Percentiles rank a stretch among this genome's conserved stretches.
Evolutionary conservation across 2,113 vertebrate genomes (phyloP).

Genomic region (Corvus cornix): DNA sequence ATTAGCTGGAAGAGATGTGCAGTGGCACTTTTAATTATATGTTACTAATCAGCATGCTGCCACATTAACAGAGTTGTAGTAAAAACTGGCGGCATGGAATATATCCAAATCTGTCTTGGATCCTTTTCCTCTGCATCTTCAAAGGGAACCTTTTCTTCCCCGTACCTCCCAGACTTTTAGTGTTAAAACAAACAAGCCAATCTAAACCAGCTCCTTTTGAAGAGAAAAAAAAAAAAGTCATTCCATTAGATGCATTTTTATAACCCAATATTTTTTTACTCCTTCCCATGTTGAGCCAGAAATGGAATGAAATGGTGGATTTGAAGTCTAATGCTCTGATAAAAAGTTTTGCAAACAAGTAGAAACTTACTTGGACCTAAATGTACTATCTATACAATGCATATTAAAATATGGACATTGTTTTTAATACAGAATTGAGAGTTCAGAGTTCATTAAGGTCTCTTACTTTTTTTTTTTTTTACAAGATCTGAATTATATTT

Average conservation of each 20-base stretch:
- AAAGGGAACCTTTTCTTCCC: constrained; percentile 37
- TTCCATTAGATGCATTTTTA: background rate
- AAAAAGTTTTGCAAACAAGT: background rate
- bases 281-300: background rate
- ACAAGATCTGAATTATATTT: background rate
- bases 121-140: constrained; percentile 21
- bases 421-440: background rate
- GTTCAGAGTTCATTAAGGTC: background rate
- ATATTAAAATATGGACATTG: background rate
- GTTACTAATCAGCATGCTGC: constrained; percentile 67
- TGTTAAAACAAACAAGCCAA: constrained; percentile 30
- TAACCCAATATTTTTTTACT: background rate
- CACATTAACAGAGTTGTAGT: constrained; percentile 52
- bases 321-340: background rate
- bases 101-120: constrained; percentile 56
- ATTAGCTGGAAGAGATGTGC: constrained; percentile 60
- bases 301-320: background rate
- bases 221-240: background rate
- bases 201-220: background rate
- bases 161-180: background rate
- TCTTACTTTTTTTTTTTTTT: background rate
- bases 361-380: background rate
- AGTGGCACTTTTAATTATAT: constrained; percentile 59
- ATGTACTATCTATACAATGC: background rate
- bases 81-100: constrained; percentile 55